Conservation (phyloP, 2,888 invertebrate genomes). For the Coleophora flavipennella region DNA sequence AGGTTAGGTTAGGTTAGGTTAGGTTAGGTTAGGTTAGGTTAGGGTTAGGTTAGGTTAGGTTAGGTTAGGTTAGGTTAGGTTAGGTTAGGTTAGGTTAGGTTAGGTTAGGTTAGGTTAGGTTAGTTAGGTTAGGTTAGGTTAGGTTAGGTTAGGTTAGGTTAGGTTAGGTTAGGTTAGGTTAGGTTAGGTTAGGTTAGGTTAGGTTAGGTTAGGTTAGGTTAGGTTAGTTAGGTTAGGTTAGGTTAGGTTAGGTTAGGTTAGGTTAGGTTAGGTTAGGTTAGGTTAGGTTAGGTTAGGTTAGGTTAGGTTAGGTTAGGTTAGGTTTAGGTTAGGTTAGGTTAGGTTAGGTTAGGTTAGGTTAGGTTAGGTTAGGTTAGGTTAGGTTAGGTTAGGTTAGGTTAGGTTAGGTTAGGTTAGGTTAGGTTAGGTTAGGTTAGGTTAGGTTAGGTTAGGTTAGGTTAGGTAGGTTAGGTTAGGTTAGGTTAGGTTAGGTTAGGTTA, state of each 20-base stretch:
- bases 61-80: constrained; percentile 9
- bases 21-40: constrained; percentile 8
- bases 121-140: constrained; percentile 9
- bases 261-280: constrained; percentile 11
- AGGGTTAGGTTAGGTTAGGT: constrained; percentile 8
- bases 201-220: constrained; percentile 10
- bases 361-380: constrained; percentile 11
- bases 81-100: constrained; percentile 9
- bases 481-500: constrained; percentile 10
- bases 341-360: constrained; percentile 10
- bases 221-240: constrained; percentile 10
- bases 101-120: constrained; percentile 9
- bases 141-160: constrained; percentile 9
- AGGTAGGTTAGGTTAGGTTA: constrained; percentile 9
- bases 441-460: constrained; percentile 5
- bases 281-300: constrained; percentile 9
- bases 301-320: constrained; percentile 4
- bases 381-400: constrained; percentile 12
- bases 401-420: constrained; percentile 10
- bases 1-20: constrained; percentile 7
- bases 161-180: constrained; percentile 9
- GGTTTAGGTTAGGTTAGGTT: constrained; percentile 10
- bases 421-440: constrained; percentile 7
- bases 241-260: constrained; percentile 9
- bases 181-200: constrained; percentile 11